These are phyloP conservation scores for Dreissena rostriformis DNA, from an alignment of 1,140 invertebrate genomes.

Conservation along the genomic window DNA sequence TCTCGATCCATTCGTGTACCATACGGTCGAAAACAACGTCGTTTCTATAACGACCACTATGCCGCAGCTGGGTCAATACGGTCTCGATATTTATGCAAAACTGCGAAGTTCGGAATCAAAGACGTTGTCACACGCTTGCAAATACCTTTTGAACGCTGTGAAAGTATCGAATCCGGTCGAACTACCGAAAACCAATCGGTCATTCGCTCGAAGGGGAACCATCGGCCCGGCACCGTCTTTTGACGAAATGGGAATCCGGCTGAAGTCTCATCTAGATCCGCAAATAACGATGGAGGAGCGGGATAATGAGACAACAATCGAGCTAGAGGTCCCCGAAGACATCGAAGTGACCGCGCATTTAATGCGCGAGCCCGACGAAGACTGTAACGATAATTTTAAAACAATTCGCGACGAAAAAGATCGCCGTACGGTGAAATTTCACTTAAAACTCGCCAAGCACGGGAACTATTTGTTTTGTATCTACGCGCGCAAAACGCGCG, in stretches of 20 bases:
- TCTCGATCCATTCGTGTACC: constrained; percentile 77
- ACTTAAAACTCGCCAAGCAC: constrained; percentile 68
- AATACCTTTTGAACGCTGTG: constrained; percentile 94
- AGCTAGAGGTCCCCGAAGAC: constrained; percentile 70
- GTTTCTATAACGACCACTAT: constrained; percentile 95
- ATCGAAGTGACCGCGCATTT: constrained; percentile 76
- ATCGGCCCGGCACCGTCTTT: constrained; percentile 75
- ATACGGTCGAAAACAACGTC: constrained; percentile 88
- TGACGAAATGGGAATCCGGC: constrained; percentile 72
- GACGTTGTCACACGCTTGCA: constrained; percentile 98
- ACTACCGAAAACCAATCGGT: constrained; percentile 65
- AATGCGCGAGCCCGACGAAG: constrained; percentile 78
- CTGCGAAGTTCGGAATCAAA: constrained; percentile 91
- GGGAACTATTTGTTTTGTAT: constrained; percentile 79
- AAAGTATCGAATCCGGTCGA: constrained; percentile 74
- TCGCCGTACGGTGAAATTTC: constrained; percentile 66
- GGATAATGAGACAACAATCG: constrained; percentile 62
- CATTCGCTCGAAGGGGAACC: constrained; percentile 45
- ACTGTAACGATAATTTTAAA: constrained; percentile 73
- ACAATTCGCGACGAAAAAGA: constrained; percentile 62
- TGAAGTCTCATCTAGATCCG: constrained; percentile 75
- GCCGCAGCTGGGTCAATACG: constrained; percentile 97
- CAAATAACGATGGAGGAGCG: constrained; percentile 71
- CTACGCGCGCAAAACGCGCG: constrained; percentile 72
- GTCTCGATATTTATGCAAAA: constrained; percentile 97